Conservation (phyloP, 2,888 invertebrate species). For the Lordiphosa fenestrarum region DNA sequence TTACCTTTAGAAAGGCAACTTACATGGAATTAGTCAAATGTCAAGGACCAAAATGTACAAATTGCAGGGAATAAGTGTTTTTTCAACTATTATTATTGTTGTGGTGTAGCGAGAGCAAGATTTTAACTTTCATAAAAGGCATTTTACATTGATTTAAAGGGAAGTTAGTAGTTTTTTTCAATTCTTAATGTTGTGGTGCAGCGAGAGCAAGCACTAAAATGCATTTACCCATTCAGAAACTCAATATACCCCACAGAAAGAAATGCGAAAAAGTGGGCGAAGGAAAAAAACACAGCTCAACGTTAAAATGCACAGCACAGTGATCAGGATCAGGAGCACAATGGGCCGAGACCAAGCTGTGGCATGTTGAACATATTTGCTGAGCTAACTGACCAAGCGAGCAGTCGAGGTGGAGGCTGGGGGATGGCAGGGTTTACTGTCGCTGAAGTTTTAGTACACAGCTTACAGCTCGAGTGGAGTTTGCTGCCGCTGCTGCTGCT, state of each 20-base stretch:
- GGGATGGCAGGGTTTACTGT: constrained; percentile 39
- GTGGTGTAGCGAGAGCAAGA: too few relatives aligned
- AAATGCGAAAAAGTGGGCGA: constrained; percentile 5
- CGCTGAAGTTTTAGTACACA: constrained; percentile 62
- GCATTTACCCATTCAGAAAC: not conserved
- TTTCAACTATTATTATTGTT: too few relatives aligned
- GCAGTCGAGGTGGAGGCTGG: not conserved
- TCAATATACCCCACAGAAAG: constrained; percentile 13
- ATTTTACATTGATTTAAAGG: too few relatives aligned
- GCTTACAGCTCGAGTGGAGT: constrained; percentile 54
- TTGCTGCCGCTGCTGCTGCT: constrained; percentile 20
- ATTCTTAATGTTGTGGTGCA: too few relatives aligned
- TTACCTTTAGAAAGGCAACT: too few relatives aligned
- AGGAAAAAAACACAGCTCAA: constrained; percentile 52
- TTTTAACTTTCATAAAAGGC: too few relatives aligned
- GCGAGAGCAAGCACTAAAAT: too few relatives aligned
- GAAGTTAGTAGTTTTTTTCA: too few relatives aligned
- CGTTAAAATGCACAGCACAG: constrained; percentile 70
- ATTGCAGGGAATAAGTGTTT: too few relatives aligned
- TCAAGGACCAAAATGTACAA: too few relatives aligned
- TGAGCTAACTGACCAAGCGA: constrained; percentile 38
- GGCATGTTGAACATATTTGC: constrained; percentile 74
- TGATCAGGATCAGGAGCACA: constrained; percentile 69
- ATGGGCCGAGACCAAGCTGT: constrained; percentile 54
- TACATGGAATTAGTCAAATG: too few relatives aligned